Conservation (phyloP, 2,888 invertebrate genomes). For the Temnothorax rugatulus region DNA sequence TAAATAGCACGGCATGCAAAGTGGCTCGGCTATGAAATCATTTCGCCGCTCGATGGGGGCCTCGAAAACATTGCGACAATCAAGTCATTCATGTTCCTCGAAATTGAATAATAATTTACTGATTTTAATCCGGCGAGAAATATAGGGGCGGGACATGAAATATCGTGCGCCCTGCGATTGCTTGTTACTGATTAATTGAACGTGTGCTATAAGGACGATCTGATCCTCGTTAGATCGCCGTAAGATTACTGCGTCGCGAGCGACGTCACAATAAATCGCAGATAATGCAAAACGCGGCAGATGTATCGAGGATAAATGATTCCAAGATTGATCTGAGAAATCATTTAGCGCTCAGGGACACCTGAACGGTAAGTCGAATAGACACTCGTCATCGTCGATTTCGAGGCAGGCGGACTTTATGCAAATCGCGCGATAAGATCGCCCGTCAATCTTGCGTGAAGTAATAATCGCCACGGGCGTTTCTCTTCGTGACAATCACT, state of each 20-base stretch:
- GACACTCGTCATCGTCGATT: constrained; percentile 60
- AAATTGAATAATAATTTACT: constrained; percentile 10
- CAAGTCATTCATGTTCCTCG: neutral
- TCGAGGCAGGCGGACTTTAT: constrained; percentile 49
- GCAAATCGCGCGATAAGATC: constrained; percentile 49
- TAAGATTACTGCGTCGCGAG: constrained; percentile 20
- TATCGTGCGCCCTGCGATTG: neutral
- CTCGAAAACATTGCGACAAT: constrained; percentile 27
- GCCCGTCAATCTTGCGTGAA: constrained; percentile 18
- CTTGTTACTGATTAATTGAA: constrained; percentile 14
- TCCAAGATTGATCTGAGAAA: constrained; percentile 47
- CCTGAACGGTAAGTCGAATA: constrained; percentile 20
- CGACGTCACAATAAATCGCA: constrained; percentile 36
- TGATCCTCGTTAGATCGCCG: constrained; percentile 13
- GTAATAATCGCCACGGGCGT: constrained; percentile 52
- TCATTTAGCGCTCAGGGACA: constrained; percentile 53
- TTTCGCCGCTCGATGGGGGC: constrained; percentile 20
- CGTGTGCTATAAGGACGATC: neutral
- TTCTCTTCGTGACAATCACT: constrained; percentile 19
- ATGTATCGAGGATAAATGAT: constrained; percentile 42
- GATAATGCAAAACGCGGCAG: constrained; percentile 16
- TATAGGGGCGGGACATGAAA: neutral
- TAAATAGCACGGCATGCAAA: constrained; percentile 53
- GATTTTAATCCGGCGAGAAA: neutral
- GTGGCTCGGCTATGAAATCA: constrained; percentile 48